Evolutionary conservation across 1,140 invertebrate genomes (phyloP).

Genomic region (Hycleus cichorii): DNA sequence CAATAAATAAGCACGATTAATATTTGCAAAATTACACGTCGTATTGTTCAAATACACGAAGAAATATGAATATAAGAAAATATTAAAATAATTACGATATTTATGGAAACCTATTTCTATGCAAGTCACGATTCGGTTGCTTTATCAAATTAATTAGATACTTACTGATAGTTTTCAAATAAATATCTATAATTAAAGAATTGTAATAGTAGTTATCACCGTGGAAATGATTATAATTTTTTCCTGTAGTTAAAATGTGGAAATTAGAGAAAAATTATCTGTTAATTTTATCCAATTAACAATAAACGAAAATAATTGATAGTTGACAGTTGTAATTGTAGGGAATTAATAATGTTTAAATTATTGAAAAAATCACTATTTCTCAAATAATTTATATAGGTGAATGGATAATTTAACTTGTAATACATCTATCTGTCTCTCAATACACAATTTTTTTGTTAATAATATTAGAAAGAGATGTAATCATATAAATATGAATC

Average conservation of each 20-base stretch:
- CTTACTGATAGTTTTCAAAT: no score
- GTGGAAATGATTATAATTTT: no score
- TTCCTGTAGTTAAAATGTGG: no score
- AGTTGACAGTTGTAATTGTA: background rate
- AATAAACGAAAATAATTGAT: background rate
- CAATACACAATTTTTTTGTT: background rate
- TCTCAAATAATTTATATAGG: conserved; percentile 2
- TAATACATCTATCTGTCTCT: background rate
- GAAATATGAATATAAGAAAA: background rate
- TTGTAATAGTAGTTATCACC: no score
- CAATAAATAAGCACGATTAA: background rate
- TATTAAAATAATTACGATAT: no score
- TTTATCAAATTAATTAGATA: no score
- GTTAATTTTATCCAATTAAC: no score
- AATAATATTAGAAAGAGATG: conserved; percentile 6
- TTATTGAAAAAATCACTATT: background rate
- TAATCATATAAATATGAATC: conserved; percentile 13
- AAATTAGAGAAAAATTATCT: no score
- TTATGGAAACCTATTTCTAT: no score
- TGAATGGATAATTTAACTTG: background rate
- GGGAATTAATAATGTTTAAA: conserved; percentile 2
- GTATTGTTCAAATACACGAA: background rate
- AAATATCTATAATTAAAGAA: no score
- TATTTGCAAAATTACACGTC: background rate
- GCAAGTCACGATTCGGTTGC: no score